These are phyloP conservation scores for Leptinotarsa texana DNA, from an alignment of 1,140 invertebrate species.

Conservation along the genomic window DNA sequence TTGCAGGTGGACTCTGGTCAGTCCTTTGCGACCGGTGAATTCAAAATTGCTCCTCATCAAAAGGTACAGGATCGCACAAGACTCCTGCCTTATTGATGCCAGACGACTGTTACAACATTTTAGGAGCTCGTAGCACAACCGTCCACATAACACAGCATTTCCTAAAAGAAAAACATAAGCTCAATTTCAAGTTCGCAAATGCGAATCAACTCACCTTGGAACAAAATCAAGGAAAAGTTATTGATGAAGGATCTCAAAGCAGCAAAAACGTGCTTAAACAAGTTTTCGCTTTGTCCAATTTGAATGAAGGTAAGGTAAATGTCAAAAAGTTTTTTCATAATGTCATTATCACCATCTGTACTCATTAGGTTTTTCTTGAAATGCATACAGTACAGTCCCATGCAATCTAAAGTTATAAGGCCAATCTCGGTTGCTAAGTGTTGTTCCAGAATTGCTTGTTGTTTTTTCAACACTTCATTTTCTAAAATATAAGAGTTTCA, in stretches of 20 bases:
- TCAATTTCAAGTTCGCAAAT: neutral
- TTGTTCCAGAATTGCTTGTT: constrained; percentile 77
- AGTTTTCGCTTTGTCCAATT: constrained; percentile 85
- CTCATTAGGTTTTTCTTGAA: constrained; percentile 70
- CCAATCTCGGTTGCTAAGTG: constrained; percentile 91
- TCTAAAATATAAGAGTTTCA: constrained; percentile 54
- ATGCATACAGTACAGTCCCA: constrained; percentile 83
- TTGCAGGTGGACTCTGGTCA: constrained; percentile 85
- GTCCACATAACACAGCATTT: constrained; percentile 80
- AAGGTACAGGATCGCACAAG: constrained; percentile 86
- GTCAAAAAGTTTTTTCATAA: constrained; percentile 78
- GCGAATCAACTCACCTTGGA: constrained; percentile 66
- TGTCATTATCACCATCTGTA: constrained; percentile 71
- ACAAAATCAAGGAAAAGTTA: constrained; percentile 81
- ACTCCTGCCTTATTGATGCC: constrained; percentile 80
- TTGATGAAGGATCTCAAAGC: constrained; percentile 88
- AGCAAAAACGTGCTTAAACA: constrained; percentile 90
- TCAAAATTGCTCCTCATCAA: constrained; percentile 94
- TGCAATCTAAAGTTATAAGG: constrained; percentile 81
- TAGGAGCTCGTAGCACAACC: constrained; percentile 80
- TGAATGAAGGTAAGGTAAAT: constrained; percentile 86
- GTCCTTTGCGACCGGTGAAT: constrained; percentile 77
- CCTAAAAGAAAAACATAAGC: constrained; percentile 57
- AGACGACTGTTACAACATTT: constrained; percentile 81
- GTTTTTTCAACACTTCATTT: constrained; percentile 63